Base-by-base conservation (phyloP, 1,140 invertebrate species). In the Drosophila chauvacae region DNA sequence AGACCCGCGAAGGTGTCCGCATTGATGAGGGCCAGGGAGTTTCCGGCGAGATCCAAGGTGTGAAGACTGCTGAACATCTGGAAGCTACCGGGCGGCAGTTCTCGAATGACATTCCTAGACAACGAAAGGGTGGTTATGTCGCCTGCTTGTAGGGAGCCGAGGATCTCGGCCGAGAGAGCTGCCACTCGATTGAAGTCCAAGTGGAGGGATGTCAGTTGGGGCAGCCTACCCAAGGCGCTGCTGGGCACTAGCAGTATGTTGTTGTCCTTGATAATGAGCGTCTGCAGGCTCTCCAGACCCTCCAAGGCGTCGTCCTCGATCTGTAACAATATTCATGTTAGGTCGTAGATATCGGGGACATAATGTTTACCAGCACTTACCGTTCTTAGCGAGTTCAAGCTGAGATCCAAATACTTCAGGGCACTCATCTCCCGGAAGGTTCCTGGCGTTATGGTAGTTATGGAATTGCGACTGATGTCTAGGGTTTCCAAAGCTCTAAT, bases 181-280 rank as follows among this genome's bases (percentile, higher is more conserved):
- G 96, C 96, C 7, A 98, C 96, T 73, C 97, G 94, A 92, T 98
- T 98, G 90, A 96, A 98, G 71, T 97, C 96, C 72, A 98, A 91
- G 80, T 96, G 95, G 0, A 98, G 93, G 20, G 95, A 94, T 14
- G 94, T 94, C 4, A 98, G 92, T n/a, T 94, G 95, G 0, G 96
- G 95, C 23, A 98, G 91, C 7, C 96, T 94, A 20, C 95, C 95
- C 5, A 98, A 92, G 10, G 97, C 96, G 18, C 95, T 95, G 2
- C 96, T 95, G 2, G 97, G 97, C 35, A 98, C 95, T 4, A 97
- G 92, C 0, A 98, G 93, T 48, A 98, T 96, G 66, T 97, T 97
- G 91, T 98, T 98, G 87, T 98, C 97, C 85, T 96, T 95, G 4
- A 98, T 93, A n/a, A 96, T 95, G 9, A 98, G 93, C 13, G 95